Conservation (phyloP, 2,888 invertebrate genomes). For the Archaeoteleia sp. region DNA sequence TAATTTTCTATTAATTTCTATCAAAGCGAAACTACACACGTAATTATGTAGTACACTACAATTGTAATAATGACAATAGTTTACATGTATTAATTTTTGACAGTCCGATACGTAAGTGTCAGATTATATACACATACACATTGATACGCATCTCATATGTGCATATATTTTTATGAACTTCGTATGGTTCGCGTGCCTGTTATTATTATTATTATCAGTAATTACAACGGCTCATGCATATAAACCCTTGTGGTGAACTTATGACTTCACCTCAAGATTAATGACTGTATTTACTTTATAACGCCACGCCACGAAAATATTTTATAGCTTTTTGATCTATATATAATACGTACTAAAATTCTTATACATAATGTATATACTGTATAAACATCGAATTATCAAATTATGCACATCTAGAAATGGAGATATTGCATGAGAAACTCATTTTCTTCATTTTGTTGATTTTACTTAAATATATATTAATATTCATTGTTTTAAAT, state of each 20-base stretch:
- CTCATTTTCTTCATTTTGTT: too few species aligned
- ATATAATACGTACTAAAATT: background rate
- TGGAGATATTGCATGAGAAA: too few species aligned
- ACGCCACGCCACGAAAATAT: conserved; percentile 19
- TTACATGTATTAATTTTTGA: too few species aligned
- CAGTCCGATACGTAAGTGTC: conserved; percentile 8
- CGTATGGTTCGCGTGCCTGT: conserved; percentile 49
- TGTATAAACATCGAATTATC: too few species aligned
- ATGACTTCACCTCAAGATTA: conserved; percentile 42
- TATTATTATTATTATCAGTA: conserved; percentile 64
- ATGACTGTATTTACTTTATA: conserved; percentile 50
- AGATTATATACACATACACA: too few species aligned
- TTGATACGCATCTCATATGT: conserved; percentile 11
- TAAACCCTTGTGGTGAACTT: conserved; percentile 35
- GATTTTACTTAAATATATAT: too few species aligned
- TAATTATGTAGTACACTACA: too few species aligned
- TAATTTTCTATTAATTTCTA: too few species aligned
- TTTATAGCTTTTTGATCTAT: conserved; percentile 25
- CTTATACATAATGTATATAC: background rate
- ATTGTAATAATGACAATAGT: too few species aligned
- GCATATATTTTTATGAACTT: conserved; percentile 49
- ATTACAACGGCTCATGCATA: conserved; percentile 57
- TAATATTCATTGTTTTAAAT: too few species aligned
- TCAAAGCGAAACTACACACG: too few species aligned
- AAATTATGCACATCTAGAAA: too few species aligned